Percentiles rank a stretch among this genome's conserved stretches.
Evolutionary conservation across 2,888 invertebrate genomes (phyloP).

Genomic region (Nipponacmea schrenckii): DNA sequence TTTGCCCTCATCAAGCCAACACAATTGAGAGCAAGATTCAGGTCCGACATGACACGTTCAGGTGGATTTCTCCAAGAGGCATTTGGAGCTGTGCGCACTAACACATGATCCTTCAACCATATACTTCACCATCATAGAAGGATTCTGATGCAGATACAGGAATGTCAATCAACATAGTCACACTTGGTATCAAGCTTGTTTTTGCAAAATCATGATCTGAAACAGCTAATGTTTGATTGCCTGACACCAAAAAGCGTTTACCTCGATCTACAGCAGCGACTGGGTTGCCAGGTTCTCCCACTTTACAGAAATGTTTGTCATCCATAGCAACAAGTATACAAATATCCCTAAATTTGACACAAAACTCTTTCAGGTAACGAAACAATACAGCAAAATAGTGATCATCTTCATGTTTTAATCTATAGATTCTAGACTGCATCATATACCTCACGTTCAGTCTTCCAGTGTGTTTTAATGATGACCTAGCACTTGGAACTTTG

Average conservation of each 20-base stretch:
- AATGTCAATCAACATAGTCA: neutral
- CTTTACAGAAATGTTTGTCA: conserved; percentile 18
- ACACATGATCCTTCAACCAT: conserved; percentile 9
- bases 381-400: too few species aligned
- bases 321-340: conserved; percentile 9
- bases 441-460: too few species aligned
- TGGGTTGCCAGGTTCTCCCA: conserved; percentile 14
- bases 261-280: conserved; percentile 12
- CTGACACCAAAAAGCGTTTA: neutral
- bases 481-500: too few species aligned
- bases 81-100: neutral
- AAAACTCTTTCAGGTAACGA: conserved; percentile 13
- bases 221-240: neutral
- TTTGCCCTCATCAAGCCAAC: neutral
- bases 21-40: conserved; percentile 4
- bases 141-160: neutral
- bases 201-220: conserved; percentile 11
- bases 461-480: too few species aligned
- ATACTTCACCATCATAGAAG: conserved; percentile 5
- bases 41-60: neutral
- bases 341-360: conserved; percentile 8
- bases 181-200: neutral
- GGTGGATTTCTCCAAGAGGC: neutral
- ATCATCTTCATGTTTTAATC: too few species aligned
- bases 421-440: too few species aligned